These are phyloP conservation scores for Azorinus chamasolen DNA, from an alignment of 2,888 invertebrate genomes.

Conservation along the genomic window DNA sequence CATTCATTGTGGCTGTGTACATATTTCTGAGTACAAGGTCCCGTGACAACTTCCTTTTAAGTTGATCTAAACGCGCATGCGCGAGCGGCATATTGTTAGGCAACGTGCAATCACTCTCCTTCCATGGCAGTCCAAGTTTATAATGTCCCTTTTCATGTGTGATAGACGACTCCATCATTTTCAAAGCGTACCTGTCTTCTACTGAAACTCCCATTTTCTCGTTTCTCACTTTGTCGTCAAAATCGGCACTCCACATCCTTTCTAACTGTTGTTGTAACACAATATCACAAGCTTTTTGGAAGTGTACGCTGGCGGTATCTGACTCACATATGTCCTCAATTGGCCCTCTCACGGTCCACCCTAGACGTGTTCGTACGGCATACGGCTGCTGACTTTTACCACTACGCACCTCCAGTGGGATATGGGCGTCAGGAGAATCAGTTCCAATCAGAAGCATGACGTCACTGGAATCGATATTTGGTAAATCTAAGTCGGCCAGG, in stretches of 20 bases:
- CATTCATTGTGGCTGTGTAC: slow-evolving; percentile 31
- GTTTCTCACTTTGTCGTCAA: too few species aligned
- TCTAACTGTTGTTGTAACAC: slow-evolving; percentile 30
- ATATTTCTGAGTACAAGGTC: slow-evolving; percentile 11
- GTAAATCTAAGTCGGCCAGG: slow-evolving; percentile 3
- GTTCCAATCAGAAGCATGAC: slow-evolving; percentile 20
- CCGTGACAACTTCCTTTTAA: slow-evolving; percentile 13
- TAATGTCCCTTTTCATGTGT: slow-evolving; percentile 34
- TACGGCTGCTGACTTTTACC: slow-evolving; percentile 18
- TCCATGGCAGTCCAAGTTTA: slow-evolving; percentile 38
- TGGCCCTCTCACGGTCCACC: slow-evolving; percentile 26
- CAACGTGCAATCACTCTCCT: not conserved
- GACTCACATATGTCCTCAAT: not conserved
- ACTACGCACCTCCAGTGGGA: slow-evolving; percentile 13
- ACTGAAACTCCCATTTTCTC: too few species aligned
- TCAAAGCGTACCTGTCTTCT: too few species aligned
- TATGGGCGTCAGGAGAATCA: slow-evolving; percentile 16
- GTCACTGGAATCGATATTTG: slow-evolving; percentile 5
- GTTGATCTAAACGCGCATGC: slow-evolving; percentile 8
- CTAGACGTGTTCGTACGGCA: slow-evolving; percentile 18
- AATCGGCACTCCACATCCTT: slow-evolving; percentile 25
- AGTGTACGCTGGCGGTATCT: not conserved
- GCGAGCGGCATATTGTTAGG: slow-evolving; percentile 29
- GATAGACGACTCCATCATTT: too few species aligned
- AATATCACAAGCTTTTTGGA: not conserved